Conservation (phyloP, 2,113 vertebrate genomes). For the Panurus biarmicus region DNA sequence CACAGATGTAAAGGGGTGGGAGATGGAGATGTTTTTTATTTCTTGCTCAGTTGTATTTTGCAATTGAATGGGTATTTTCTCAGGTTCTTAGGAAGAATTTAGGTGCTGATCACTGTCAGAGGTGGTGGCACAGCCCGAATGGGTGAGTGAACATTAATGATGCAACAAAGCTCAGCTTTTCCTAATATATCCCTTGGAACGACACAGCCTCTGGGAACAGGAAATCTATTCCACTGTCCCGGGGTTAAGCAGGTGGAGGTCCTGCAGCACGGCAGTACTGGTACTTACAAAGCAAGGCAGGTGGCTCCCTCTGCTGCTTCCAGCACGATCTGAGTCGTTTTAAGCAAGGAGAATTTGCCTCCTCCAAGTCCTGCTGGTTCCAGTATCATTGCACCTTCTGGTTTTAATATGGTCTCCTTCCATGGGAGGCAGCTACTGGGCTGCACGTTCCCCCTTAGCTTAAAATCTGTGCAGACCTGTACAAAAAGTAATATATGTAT, state of each 20-base stretch:
- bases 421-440: not conserved
- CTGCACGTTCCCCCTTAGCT: not conserved
- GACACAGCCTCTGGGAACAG: fast-evolving
- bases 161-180: not conserved
- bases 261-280: not conserved
- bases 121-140: not conserved
- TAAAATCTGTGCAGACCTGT: not conserved
- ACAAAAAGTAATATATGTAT: not conserved
- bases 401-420: not conserved
- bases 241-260: not conserved
- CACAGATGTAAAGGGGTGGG: not conserved
- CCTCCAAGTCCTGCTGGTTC: not conserved
- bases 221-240: too few species aligned
- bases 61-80: not conserved
- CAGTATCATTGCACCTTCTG: not conserved
- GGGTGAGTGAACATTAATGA: not conserved
- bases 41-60: not conserved
- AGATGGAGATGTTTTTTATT: not conserved
- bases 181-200: not conserved
- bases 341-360: not conserved
- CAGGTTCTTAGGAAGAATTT: not conserved
- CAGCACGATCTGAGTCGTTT: not conserved
- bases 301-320: conserved; percentile 52
- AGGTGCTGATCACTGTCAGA: not conserved
- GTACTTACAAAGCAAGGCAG: not conserved